Conservation (phyloP, 2,113 vertebrate species). For the Thalassoma bifasciatum region DNA sequence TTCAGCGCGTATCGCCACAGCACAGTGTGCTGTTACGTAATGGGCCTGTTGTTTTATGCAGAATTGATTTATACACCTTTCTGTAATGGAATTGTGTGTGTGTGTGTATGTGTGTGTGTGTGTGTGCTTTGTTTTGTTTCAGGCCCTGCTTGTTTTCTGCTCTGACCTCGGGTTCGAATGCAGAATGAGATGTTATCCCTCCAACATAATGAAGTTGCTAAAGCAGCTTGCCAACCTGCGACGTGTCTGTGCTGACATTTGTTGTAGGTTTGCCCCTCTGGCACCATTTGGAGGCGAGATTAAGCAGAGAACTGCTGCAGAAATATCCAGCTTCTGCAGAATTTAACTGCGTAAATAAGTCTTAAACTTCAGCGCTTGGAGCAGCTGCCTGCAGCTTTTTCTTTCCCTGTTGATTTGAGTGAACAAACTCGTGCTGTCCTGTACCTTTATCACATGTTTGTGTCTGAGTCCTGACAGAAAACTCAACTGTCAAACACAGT, state of each 20-base stretch:
- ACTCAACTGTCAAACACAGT: no score
- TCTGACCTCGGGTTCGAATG: constrained; percentile 52
- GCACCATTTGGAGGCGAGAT: constrained; percentile 25
- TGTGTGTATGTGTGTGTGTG: constrained; percentile 13
- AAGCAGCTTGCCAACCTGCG: constrained; percentile 40
- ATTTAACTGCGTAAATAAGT: background rate
- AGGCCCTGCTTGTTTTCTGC: constrained; percentile 27
- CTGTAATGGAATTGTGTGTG: constrained; percentile 44
- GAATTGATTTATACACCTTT: constrained; percentile 65
- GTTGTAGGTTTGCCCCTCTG: constrained; percentile 43
- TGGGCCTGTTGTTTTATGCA: constrained; percentile 56
- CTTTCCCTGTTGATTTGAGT: background rate
- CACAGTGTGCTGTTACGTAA: constrained; percentile 62
- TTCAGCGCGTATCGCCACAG: constrained; percentile 50
- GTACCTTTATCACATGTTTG: background rate
- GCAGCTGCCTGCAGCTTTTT: background rate
- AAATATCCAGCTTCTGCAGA: background rate
- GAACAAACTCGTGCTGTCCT: background rate
- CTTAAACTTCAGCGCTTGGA: background rate
- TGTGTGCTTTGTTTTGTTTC: constrained; percentile 56
- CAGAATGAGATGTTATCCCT: constrained; percentile 56
- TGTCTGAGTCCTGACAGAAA: background rate
- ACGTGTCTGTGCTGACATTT: constrained; percentile 41
- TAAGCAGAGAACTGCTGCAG: constrained; percentile 13
- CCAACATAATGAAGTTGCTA: constrained; percentile 55